Base-by-base conservation (phyloP, 2,797 vertebrate genomes). In the Lophotriccus pileatus region DNA sequence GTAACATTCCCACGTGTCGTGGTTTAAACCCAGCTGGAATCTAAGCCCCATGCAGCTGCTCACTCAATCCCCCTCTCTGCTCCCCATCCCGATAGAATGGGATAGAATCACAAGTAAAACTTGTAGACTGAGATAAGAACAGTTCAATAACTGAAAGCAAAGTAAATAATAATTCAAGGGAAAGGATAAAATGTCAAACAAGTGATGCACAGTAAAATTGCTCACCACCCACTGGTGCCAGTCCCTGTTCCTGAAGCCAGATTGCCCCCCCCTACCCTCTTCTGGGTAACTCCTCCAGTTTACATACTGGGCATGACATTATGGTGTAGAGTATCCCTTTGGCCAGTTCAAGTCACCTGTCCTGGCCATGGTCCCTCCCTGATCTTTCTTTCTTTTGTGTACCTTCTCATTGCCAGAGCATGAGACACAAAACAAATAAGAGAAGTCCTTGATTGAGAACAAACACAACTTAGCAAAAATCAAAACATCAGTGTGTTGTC, bases 41-140 rank as follows among this genome's bases (percentile, higher is more conserved):
- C 28, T 9, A 56, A 37, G 12, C 32, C 47, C 11, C 13, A 17
- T 5, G 10, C 25, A 75, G 19, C 27, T 5, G 7, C 22, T 69
- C 1, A 0, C 34, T 47, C 49, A 55, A 50, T 3, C 21, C 37
- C 7, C 18, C 7, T 43, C 21, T 52, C 11, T 7, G 32, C 18
- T 20, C 19, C 20, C 28, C 0, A 1, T 17, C 7, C 3, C 0
- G 0, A 14, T 9, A 14, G 37, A 50, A 49, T 24, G 63, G 78
- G 14, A 37, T n/a, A 55, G 43, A 76, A 69, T 34, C 23, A 49
- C 63, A 83, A 82, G 12, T 5, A 36, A 37, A 58, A 14, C 49
- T 63, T 76, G 23, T 11, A 18, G 30, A 17, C 7, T 76, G 78
- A 50, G 43, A 50, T 9, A 25, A 25, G 23, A 56, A 19, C 2